These are phyloP conservation scores for Deroptyus accipitrinus DNA, from an alignment of 2,113 vertebrate species.

Conservation along the genomic window DNA sequence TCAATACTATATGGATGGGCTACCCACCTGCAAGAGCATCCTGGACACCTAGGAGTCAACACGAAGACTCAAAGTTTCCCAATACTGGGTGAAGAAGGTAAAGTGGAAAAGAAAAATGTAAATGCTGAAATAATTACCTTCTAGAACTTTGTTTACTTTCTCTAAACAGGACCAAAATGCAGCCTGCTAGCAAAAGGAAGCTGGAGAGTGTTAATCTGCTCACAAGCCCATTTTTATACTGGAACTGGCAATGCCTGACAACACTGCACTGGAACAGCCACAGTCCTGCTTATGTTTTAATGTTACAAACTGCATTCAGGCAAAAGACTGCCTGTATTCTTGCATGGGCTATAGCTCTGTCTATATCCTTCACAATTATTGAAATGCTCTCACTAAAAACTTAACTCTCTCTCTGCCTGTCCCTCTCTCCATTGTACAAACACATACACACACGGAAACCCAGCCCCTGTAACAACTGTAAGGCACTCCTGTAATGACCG, in stretches of 20 bases:
- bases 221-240: slow-evolving; percentile 11
- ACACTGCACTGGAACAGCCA: not conserved
- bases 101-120: not conserved
- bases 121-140: not conserved
- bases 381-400: slow-evolving; percentile 39
- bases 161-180: not conserved
- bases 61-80: not conserved
- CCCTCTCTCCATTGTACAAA: not conserved
- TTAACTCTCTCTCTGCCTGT: not conserved
- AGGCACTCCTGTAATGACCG: slow-evolving; percentile 75
- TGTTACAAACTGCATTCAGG: not conserved
- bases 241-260: slow-evolving; percentile 21
- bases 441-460: not conserved
- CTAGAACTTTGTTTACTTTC: slow-evolving; percentile 23
- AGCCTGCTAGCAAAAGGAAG: slow-evolving; percentile 7
- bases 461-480: slow-evolving; percentile 61
- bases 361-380: slow-evolving; percentile 52
- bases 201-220: slow-evolving; percentile 18
- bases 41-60: not conserved
- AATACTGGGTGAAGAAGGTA: not conserved
- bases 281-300: slow-evolving; percentile 51
- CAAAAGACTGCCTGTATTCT: slow-evolving; percentile 32
- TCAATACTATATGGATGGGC: not conserved
- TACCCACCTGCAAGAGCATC: not conserved
- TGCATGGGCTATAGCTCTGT: slow-evolving; percentile 27